These are phyloP conservation scores for Chalcis sispes DNA, from an alignment of 2,888 invertebrate genomes.

Conservation along the genomic window DNA sequence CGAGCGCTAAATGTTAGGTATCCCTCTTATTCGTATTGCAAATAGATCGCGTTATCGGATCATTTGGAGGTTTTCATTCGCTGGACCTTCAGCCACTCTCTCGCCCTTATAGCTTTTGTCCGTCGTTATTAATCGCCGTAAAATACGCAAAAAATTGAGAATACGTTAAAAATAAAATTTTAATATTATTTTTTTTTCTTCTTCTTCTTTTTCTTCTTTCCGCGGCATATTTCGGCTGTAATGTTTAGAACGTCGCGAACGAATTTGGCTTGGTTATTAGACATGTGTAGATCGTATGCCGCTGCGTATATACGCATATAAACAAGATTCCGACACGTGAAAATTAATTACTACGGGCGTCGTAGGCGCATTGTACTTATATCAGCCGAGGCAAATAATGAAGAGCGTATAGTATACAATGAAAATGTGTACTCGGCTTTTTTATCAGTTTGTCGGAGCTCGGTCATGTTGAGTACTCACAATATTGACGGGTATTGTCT, in stretches of 20 bases:
- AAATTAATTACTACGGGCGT: conserved; percentile 1
- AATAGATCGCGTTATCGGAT: not conserved
- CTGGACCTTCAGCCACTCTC: not conserved
- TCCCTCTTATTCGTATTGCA: not conserved
- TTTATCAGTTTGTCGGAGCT: not conserved
- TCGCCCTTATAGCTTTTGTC: too few species aligned
- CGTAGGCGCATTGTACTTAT: not conserved
- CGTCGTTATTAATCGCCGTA: not conserved
- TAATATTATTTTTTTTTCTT: not conserved
- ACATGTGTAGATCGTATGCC: too few species aligned
- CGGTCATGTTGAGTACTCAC: conserved; percentile 19
- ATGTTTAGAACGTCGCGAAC: too few species aligned
- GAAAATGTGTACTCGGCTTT: conserved; percentile 14
- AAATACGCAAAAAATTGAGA: not conserved
- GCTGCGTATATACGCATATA: too few species aligned
- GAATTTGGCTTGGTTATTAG: too few species aligned
- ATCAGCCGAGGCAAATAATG: not conserved
- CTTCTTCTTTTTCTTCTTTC: not conserved
- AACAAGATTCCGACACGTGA: too few species aligned
- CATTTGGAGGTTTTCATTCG: too few species aligned
- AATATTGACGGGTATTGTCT: conserved; percentile 27
- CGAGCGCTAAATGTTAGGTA: not conserved
- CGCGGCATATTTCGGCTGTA: not conserved
- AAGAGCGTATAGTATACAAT: not conserved
- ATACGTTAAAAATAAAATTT: not conserved